These are phyloP conservation scores for Anas acuta DNA, from an alignment of 2,797 vertebrate genomes.

Conservation along the genomic window DNA sequence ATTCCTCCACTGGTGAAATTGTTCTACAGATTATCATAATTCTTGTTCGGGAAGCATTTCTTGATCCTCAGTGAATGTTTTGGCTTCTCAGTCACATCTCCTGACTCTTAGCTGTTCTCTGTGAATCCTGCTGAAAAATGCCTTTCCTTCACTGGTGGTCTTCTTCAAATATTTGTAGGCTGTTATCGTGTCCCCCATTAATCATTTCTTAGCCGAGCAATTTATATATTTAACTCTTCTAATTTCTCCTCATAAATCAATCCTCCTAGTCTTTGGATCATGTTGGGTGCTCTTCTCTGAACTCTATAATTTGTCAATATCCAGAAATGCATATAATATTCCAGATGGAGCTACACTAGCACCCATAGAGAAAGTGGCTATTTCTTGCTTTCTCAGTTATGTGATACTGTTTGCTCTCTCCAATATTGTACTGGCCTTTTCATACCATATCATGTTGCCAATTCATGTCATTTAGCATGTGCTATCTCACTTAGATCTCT, in stretches of 20 bases:
- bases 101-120: not conserved
- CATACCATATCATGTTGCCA: constrained; percentile 3
- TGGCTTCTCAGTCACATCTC: not conserved
- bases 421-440: not conserved
- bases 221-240: constrained; percentile 50
- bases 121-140: constrained; percentile 18
- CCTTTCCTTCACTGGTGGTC: not conserved
- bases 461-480: constrained; percentile 18
- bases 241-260: constrained; percentile 42
- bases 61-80: not conserved
- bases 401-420: not conserved
- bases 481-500: constrained; percentile 49
- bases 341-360: not conserved
- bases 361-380: not conserved
- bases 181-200: constrained; percentile 22
- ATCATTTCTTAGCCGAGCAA: constrained; percentile 33
- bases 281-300: constrained; percentile 35
- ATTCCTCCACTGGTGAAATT: not conserved
- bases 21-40: not conserved
- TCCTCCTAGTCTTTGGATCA: constrained; percentile 6
- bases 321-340: not conserved
- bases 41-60: not conserved
- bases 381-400: not conserved
- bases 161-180: constrained; percentile 41
- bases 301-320: constrained; percentile 32